Base-by-base conservation (phyloP, 1,140 invertebrate species). In the Hylyphantes graminicola region DNA sequence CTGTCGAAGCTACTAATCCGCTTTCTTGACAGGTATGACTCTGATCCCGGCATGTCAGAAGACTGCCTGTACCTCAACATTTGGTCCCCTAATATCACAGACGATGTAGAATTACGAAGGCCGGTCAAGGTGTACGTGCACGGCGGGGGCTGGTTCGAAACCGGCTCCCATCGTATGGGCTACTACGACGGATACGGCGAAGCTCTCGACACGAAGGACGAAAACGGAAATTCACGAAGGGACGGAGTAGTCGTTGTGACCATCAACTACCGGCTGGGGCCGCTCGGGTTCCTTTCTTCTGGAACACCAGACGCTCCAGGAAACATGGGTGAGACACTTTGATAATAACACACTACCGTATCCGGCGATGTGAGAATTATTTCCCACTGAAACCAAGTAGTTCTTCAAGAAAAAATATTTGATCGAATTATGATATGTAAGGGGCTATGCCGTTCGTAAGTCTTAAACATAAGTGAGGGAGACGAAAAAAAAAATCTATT, bases 41-140 rank as follows among this genome's bases (percentile, higher is more conserved):
- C 35, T 35, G 35, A 35, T 2, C 76, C 76, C 3, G 76, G 63
- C 8, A 53, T 65, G 55, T 65, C 61, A 10, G 76, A 78, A 35
- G 76, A 78, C 55, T 78, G 76, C n/a, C 63, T 78, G 0, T 90
- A 90, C 75, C 83, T 90, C 11, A 91, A 90, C 80, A 85, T 90
- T 59, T 90, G 86, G 82, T 85, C 88, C 11, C 59, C 86, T 0
- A 35, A 35, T 35, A 35, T 35, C 35, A 35, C 35, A 35, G 35
- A 35, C 35, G 35, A 35, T 35, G 35, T 2, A 35, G 35, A 35
- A 35, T n/a, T n/a, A n/a, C 35, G 35, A 35, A 35, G 35, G 35
- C 35, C 35, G 35, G 35, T 35, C 35, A 35, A 35, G 57, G 57
- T 61, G 6, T 15, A 35, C 35, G 35, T 35, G 35, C 35, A 35